These are phyloP conservation scores for Seriola aureovittata DNA, from an alignment of 2,113 vertebrate genomes.

Conservation along the genomic window DNA sequence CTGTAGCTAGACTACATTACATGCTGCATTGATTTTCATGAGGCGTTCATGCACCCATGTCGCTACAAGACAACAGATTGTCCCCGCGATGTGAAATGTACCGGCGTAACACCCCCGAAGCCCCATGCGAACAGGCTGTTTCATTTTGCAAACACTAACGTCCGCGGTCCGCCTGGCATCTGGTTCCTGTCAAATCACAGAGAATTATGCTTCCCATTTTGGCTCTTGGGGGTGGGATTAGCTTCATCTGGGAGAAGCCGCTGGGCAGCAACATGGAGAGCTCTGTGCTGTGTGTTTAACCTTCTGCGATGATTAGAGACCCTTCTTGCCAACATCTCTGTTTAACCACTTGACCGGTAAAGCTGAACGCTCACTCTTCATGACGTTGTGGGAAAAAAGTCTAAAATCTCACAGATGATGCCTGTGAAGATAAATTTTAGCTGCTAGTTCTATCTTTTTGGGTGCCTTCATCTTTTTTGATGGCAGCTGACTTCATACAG, in stretches of 20 bases:
- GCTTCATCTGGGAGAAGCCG: conserved; percentile 39
- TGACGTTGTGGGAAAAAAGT: conserved; percentile 1
- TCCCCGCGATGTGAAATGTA: conserved; percentile 38
- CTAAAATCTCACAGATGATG: not conserved
- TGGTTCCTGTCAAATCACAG: conserved; percentile 66
- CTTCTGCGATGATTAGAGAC: conserved; percentile 37
- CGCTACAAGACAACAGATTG: conserved; percentile 45
- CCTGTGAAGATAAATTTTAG: conserved; percentile 9
- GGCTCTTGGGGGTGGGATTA: conserved; percentile 47
- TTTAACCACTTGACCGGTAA: conserved; percentile 11
- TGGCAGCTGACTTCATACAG: conserved; percentile 38
- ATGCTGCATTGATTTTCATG: conserved; percentile 31
- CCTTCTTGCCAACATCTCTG: conserved; percentile 24
- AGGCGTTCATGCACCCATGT: conserved; percentile 25
- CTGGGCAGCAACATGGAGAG: not conserved
- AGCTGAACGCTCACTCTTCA: not conserved
- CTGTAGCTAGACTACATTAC: not conserved
- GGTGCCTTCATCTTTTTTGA: conserved; percentile 38
- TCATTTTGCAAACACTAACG: conserved; percentile 50
- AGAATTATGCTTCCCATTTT: conserved; percentile 52
- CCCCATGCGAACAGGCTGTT: conserved; percentile 58
- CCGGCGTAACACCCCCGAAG: conserved; percentile 15
- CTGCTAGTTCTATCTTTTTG: conserved; percentile 12
- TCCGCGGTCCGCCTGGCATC: conserved; percentile 49
- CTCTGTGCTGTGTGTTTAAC: conserved; percentile 48